Evolutionary conservation across 2,113 vertebrate genomes (phyloP), one percentile per base, ranked within the genome.

Genomic region (Sinosuthora webbiana): DNA sequence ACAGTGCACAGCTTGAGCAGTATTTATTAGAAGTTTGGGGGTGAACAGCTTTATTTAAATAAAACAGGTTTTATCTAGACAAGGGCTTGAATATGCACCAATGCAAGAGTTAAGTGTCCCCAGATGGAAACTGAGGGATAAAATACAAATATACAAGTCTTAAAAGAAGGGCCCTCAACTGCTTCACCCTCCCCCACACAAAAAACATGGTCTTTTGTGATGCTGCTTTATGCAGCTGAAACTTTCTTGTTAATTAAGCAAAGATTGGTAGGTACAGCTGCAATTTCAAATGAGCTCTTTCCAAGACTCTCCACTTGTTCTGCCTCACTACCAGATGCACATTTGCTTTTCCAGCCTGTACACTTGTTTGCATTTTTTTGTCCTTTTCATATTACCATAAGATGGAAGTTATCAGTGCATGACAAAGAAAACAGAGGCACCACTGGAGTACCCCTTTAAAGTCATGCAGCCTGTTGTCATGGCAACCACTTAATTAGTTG

Each of bases 401-500:
- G 78, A 95, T 59, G 70, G 68, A 92, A 87, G 77, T 94, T 71
- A 77, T 55, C 19, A 64, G 52, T 39, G 77, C 5, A 22, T 27
- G 50, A 87, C 39, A 52, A 22, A 87, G 59, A 56, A 96, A 91
- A 97, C 71, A 94, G 91, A 94, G 22, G 24, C 41, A 84, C 80
- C 45, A 60, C 49, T 39, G n/a, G 88, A 94, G 79, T 31, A 83
- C 31, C 27, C 89, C 85, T 95, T 89, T 80, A 81, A 92, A 93
- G 33, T 73, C 68, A 83, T 65, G 55, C 44, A 91, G 74, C 68
- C 52, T 25, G 96, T 98, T 97, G 96, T 96, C 95, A 2, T 56
- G 94, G 91, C 74, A 97, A 94, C 87, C 8, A 68, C 70, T 94
- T 97, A 97, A 97, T 96, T 96, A 97, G 91, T 44, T 52, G 39